Percentiles rank a stretch among this genome's conserved stretches.
phyloP scores from a whole-genome alignment of 1,140 invertebrate genomes.

The Lepidurus packardi region DNA sequence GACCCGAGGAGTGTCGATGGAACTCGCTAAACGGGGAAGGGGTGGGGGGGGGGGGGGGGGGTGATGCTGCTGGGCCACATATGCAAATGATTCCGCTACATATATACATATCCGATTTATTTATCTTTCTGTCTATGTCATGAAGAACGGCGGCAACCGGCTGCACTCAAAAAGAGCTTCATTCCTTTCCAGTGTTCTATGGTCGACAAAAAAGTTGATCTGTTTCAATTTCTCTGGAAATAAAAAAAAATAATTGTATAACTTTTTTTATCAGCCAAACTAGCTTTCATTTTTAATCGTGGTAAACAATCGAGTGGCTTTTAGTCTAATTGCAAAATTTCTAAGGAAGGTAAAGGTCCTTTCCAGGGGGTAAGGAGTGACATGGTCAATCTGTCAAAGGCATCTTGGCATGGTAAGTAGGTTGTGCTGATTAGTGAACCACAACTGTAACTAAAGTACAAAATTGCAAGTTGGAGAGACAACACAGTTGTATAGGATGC shows the following conservation, averaged over 20 bases:
- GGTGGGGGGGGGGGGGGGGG: background rate
- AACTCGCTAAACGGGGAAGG: background rate
- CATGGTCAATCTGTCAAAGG: background rate
- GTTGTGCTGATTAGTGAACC: conserved; percentile 21
- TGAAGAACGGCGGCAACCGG: background rate
- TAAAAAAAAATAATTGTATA: background rate
- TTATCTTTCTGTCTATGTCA: background rate
- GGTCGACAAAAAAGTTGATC: background rate
- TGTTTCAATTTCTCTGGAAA: background rate
- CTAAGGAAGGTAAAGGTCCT: background rate
- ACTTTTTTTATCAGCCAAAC: background rate
- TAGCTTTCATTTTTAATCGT: background rate
- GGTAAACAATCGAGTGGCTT: background rate
- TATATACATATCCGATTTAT: background rate
- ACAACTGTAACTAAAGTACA: background rate
- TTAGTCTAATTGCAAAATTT: background rate
- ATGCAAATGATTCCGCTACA: background rate
- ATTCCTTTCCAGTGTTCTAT: background rate
- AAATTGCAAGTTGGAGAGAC: background rate
- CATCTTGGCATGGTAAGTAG: conserved; percentile 11
- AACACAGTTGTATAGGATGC: background rate
- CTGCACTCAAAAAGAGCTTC: background rate
- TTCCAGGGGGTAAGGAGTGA: background rate
- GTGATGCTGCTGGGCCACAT: background rate
- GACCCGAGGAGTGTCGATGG: background rate